phyloP scores from a whole-genome alignment of 2,888 invertebrate genomes.

The Drosophila quinaria region DNA sequence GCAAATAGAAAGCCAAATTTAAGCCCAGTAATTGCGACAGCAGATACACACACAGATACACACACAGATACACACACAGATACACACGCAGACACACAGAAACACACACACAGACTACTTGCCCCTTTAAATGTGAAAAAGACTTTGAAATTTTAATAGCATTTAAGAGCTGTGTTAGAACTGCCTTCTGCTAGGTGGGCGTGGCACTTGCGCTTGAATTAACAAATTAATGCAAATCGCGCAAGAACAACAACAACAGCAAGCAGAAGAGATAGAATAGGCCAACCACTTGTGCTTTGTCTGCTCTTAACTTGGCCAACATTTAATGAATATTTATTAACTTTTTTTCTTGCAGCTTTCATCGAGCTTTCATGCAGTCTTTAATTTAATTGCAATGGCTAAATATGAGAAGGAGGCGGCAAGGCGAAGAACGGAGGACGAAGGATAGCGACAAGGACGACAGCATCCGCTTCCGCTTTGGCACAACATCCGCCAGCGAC shows the following conservation, averaged over 20 bases:
- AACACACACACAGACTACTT: background rate
- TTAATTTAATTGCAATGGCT: constrained; percentile 73
- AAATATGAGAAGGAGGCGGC: constrained; percentile 16
- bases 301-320: constrained; percentile 43
- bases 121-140: background rate
- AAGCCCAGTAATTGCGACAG: constrained; percentile 55
- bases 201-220: constrained; percentile 77
- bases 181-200: constrained; percentile 33
- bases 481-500: constrained; percentile 71
- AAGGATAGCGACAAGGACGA: constrained; percentile 39
- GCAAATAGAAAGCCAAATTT: constrained; percentile 41
- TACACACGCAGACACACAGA: constrained; percentile 6
- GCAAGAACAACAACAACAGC: constrained; percentile 37
- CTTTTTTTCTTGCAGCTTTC: constrained; percentile 23
- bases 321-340: constrained; percentile 78
- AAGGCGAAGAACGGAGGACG: constrained; percentile 3
- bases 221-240: constrained; percentile 81
- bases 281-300: constrained; percentile 10
- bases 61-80: background rate
- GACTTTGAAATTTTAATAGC: constrained; percentile 74
- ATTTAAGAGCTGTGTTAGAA: constrained; percentile 59
- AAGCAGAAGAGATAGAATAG: background rate
- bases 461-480: constrained; percentile 69
- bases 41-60: constrained; percentile 10
- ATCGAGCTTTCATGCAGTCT: constrained; percentile 24